Evolutionary conservation across 2,888 invertebrate genomes (phyloP), one percentile per base, ranked within the genome.

Genomic region (Tuberolachnus salignus): DNA sequence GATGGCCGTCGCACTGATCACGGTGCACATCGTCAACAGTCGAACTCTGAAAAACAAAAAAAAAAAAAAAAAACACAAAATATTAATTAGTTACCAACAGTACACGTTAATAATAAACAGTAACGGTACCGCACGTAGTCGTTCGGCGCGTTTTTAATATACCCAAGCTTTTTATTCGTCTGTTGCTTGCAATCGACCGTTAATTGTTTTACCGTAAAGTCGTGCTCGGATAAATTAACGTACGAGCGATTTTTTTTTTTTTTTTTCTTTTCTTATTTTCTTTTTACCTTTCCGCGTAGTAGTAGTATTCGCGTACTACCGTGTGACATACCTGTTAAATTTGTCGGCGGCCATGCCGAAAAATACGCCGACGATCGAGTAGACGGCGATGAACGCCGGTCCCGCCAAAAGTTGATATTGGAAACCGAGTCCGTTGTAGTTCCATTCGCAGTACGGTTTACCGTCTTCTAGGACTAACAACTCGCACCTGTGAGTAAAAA

Each of bases 371-470:
- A 92, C 92, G 67, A 97, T 88, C 0, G 96, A 96, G 86, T 94
- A 97, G 51, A 96, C 92, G 1, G 94, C 92, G 85, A 97, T 95
- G 87, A 95, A 97, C 82, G 94, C 93, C 0, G 97, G 96, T 0
- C 97, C 97, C 0, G 96, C 96, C 81, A 97, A 86, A 82, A 96
- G 90, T 87, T 97, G 96, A 86, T 97, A 97, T 85, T 95, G 94
- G 81, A 95, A 88, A 14, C 96, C 97, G 75, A 95, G 88, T 0
- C 97, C 97, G 84, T 94, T 95, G 88, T 95, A 95, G 84, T 92
- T 92, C 95, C 95, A 97, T 84, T 94, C 93, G 86, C 97, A 97
- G 85, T 93, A 93, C 9, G 87, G 84, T 0, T 91, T 91, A 0
- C 92, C 94, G 72, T 83, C 82, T 83, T 94, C 93, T 69, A 91